phyloP scores from a whole-genome alignment of 2,113 vertebrate species.

The Paradisaea rubra region DNA sequence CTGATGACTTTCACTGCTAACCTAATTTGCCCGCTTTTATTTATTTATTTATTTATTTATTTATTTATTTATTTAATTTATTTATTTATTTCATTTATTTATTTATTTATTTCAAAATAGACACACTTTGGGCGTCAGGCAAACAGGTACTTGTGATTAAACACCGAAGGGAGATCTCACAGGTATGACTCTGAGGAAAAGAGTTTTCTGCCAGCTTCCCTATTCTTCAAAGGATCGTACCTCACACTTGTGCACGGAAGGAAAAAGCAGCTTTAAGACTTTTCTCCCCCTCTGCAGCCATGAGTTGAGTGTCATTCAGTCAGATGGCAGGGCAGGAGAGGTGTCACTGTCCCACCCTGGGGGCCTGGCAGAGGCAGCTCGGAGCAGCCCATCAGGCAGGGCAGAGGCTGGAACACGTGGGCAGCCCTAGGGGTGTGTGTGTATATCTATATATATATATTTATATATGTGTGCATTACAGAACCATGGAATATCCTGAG shows the following conservation, averaged over 20 bases:
- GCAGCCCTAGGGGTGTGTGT: not conserved
- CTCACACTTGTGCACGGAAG: not conserved
- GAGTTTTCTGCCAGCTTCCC: not conserved
- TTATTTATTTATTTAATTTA: slow-evolving; percentile 15
- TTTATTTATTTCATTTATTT: not conserved
- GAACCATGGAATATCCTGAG: not conserved
- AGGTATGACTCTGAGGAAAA: not conserved
- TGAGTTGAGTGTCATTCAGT: not conserved
- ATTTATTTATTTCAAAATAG: not conserved
- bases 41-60: slow-evolving; percentile 21
- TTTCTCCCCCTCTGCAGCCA: accelerated
- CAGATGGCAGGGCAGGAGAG: not conserved
- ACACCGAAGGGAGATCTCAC: not conserved
- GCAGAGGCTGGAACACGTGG: not conserved
- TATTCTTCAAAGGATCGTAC: not conserved
- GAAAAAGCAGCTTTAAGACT: not conserved
- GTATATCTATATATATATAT: not conserved
- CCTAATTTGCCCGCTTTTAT: not conserved
- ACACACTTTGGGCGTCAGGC: not conserved
- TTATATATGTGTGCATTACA: not conserved
- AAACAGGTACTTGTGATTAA: not conserved
- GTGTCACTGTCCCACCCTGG: not conserved
- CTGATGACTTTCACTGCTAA: not conserved
- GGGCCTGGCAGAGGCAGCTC: not conserved
- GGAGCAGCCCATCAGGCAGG: not conserved